Evolutionary conservation across 2,797 vertebrate genomes (phyloP).

Genomic region (Sitta carolinensis): DNA sequence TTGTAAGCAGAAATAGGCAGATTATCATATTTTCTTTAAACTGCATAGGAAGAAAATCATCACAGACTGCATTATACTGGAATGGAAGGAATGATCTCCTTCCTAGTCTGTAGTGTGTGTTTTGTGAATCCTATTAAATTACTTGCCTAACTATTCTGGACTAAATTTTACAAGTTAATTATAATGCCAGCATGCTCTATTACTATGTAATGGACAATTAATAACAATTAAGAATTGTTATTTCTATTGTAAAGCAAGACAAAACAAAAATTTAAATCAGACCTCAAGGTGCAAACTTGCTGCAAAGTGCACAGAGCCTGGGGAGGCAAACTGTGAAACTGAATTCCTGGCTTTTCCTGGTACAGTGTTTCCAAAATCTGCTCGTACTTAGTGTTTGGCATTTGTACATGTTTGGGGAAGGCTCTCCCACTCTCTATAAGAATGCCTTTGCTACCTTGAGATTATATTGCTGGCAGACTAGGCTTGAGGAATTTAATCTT

Average conservation of each 20-base stretch:
- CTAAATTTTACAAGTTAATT: conserved; percentile 26
- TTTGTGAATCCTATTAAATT: neutral
- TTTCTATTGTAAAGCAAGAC: neutral
- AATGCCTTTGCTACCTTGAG: neutral
- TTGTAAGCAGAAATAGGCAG: neutral
- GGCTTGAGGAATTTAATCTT: neutral
- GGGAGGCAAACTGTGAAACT: neutral
- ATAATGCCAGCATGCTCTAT: neutral
- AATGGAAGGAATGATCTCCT: neutral
- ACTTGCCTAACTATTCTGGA: neutral
- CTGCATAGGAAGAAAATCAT: neutral
- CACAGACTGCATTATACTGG: neutral
- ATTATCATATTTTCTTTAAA: neutral
- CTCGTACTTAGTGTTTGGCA: neutral
- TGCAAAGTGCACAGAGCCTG: neutral
- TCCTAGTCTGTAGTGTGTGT: neutral
- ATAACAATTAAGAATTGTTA: neutral
- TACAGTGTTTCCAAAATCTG: neutral
- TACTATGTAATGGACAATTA: neutral
- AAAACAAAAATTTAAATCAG: neutral
- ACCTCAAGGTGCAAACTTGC: neutral
- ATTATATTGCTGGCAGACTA: neutral
- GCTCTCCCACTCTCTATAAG: neutral
- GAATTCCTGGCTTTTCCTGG: neutral
- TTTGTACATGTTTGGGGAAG: neutral